These are phyloP conservation scores for Vandiemenella viatica DNA, from an alignment of 2,888 invertebrate species.

Conservation along the genomic window DNA sequence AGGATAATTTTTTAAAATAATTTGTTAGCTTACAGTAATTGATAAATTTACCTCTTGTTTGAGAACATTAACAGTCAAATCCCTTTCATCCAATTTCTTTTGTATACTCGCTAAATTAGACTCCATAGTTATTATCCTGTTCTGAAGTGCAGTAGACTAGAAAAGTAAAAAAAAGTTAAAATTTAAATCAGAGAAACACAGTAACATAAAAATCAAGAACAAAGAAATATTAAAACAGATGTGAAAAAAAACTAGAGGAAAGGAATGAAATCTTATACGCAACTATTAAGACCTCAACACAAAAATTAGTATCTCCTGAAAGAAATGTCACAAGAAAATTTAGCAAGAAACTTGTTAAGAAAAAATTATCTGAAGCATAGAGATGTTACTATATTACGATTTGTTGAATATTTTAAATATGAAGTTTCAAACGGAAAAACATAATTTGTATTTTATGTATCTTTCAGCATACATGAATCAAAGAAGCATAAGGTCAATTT, in stretches of 20 bases:
- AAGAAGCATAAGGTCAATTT: too few species aligned
- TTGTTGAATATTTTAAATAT: too few species aligned
- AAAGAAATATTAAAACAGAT: not conserved
- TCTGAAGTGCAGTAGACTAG: conserved; percentile 38
- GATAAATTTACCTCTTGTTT: conserved; percentile 37
- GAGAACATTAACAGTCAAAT: conserved; percentile 43
- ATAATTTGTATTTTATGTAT: too few species aligned
- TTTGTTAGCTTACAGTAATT: too few species aligned
- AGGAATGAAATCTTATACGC: not conserved
- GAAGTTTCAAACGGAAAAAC: too few species aligned
- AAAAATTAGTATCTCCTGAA: not conserved
- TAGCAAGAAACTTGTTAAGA: too few species aligned
- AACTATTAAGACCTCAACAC: not conserved
- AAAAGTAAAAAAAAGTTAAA: not conserved
- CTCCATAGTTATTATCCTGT: conserved; percentile 49
- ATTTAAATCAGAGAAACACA: conserved; percentile 3
- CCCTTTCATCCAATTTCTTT: conserved; percentile 45
- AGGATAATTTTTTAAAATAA: too few species aligned
- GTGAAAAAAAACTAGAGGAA: not conserved
- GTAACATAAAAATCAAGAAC: not conserved
- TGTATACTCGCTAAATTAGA: conserved; percentile 26
- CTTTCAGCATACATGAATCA: too few species aligned
- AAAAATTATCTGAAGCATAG: too few species aligned
- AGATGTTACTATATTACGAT: too few species aligned
- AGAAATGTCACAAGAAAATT: not conserved